These are phyloP conservation scores for Ptychodera flava DNA, from an alignment of 35 echinoderm and acorn worm genomes.

Conservation along the genomic window DNA sequence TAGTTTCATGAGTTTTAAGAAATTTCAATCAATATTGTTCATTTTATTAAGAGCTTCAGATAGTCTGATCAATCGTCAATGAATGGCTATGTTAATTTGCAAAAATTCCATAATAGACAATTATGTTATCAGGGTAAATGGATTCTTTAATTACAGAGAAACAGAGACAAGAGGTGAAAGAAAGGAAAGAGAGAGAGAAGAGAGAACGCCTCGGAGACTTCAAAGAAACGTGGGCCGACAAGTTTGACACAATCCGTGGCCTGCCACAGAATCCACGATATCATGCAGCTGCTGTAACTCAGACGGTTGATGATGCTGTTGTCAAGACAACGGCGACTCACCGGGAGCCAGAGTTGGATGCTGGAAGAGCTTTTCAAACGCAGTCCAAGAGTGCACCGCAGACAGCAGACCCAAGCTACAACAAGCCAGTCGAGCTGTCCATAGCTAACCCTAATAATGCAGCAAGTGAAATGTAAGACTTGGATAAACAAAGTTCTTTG, in stretches of 20 bases:
- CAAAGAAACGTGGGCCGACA: neutral
- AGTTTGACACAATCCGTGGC: neutral
- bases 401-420: neutral
- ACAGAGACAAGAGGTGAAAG: neutral
- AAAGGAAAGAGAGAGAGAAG: neutral
- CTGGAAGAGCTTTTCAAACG: neutral
- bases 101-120: no score
- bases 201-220: neutral
- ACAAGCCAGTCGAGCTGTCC: neutral
- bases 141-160: no score
- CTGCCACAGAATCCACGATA: neutral
- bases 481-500: no score
- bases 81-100: no score
- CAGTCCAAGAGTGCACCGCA: neutral
- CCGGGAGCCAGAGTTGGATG: neutral
- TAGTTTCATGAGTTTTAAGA: no score
- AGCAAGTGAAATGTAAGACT: neutral
- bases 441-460: neutral
- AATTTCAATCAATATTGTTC: no score
- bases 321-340: neutral
- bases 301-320: neutral
- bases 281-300: neutral
- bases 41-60: no score
- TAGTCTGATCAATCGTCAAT: no score
- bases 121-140: no score